Conservation (phyloP, 2,888 invertebrate species). For the Drosophila formosana region DNA sequence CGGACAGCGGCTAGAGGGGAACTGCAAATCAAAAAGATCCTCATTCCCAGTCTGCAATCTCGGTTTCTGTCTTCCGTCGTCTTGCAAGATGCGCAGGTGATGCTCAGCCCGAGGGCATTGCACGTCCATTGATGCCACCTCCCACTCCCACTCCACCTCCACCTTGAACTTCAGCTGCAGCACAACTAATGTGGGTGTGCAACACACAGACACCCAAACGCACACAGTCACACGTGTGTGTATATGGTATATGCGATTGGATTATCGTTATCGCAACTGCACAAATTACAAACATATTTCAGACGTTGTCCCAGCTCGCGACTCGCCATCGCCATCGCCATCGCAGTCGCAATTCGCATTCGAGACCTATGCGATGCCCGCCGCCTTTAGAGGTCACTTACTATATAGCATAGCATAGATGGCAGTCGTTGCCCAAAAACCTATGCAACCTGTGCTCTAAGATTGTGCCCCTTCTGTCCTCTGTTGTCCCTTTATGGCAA, state of each 20-base stretch:
- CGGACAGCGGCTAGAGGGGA: background rate
- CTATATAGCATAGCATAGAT: background rate
- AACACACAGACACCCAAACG: slow-evolving; percentile 32
- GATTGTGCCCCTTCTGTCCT: slow-evolving; percentile 1
- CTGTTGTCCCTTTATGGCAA: background rate
- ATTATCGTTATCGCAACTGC: slow-evolving; percentile 70
- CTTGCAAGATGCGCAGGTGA: slow-evolving; percentile 63
- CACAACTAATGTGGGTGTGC: slow-evolving; percentile 62
- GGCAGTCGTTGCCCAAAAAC: slow-evolving; percentile 36
- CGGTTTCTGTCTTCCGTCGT: background rate
- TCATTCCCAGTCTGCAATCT: slow-evolving; percentile 17
- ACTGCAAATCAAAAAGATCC: slow-evolving; percentile 35
- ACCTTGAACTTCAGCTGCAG: background rate
- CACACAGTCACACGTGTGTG: background rate
- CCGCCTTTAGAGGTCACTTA: slow-evolving; percentile 52
- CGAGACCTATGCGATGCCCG: slow-evolving; percentile 23
- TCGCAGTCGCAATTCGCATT: background rate
- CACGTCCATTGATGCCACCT: slow-evolving; percentile 35
- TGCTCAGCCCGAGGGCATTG: slow-evolving; percentile 50
- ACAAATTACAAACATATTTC: slow-evolving; percentile 68
- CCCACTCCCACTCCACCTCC: slow-evolving; percentile 4
- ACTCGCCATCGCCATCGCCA: background rate
- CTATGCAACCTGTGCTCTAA: slow-evolving; percentile 38
- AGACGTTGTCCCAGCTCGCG: slow-evolving; percentile 21
- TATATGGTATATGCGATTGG: slow-evolving; percentile 50